Evolutionary conservation across 1,140 invertebrate species (phyloP), one percentile per base, ranked within the genome.

Genomic region (Drosophila rhopaloa): DNA sequence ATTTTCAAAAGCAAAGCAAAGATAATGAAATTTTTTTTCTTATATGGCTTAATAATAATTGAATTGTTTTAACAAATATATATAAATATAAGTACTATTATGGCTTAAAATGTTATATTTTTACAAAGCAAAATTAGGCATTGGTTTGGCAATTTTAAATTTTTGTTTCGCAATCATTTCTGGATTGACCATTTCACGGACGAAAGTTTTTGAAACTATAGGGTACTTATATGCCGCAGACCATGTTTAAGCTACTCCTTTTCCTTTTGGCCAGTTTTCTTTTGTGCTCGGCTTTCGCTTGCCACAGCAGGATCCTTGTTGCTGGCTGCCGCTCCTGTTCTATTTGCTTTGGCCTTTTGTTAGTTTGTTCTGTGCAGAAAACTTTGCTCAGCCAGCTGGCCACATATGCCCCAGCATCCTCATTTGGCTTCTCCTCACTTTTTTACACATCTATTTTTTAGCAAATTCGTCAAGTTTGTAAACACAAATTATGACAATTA

Each of bases 401-500:
- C 81, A 85, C 81, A 85, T 85, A 77, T 85, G 81, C 74, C 81
- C 44, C 10, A 38, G 50, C 19, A 44, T 44, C 8, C 38, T 32
- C 32, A 29, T 59, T 35, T 19, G 43, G 13, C 16, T 35, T 6
- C 24, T 41, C 7, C 5, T 37, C 11, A 40, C 29, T 44, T 32
- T 59, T 43, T 38, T 14, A 13, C 29, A 16, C 38, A 44, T 44
- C 55, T 35, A 37, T 48, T 46, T 68, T 65, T 79, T 67, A 65
- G 80, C 58, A 73, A 84, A 78, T 84, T 89, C 84, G 80, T 89
- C 84, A 84, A 76, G 84, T 83, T 89, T 72, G 84, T 81, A 81
- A 89, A 89, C 77, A 89, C 73, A 89, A 89, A 89, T 89, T 89
- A 89, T 89, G 85, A 89, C 84, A 89, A 89, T 89, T 89, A 89